Percentiles rank a stretch among this genome's conserved stretches.
phyloP scores from a whole-genome alignment of 2,113 vertebrate genomes.

The Spheniscus mendiculus region DNA sequence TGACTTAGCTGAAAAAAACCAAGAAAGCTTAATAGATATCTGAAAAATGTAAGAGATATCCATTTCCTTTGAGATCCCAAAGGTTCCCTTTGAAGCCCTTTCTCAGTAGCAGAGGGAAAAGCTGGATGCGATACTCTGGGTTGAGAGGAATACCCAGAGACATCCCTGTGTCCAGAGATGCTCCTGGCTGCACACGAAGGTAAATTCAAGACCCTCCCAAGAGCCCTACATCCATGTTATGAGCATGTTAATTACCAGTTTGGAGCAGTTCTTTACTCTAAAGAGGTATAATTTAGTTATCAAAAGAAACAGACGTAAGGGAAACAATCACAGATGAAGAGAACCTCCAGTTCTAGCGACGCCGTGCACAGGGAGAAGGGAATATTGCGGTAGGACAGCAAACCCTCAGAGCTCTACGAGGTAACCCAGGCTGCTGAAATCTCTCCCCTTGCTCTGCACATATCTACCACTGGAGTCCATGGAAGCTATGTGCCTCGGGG shows the following conservation, averaged over 20 bases:
- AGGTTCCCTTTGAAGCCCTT: not conserved
- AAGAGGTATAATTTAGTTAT: not conserved
- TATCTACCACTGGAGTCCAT: not conserved
- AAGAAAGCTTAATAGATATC: not conserved
- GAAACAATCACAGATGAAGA: not conserved
- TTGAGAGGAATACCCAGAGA: not conserved
- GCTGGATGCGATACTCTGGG: not conserved
- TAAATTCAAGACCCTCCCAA: not conserved
- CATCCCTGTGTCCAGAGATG: not conserved
- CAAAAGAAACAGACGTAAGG: not conserved
- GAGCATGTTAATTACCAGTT: not conserved
- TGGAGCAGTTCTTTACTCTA: not conserved
- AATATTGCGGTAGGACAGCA: not conserved
- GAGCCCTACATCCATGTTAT: not conserved
- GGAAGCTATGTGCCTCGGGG: not conserved
- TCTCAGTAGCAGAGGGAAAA: not conserved
- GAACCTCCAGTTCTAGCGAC: not conserved
- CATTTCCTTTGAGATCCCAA: not conserved
- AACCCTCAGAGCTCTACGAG: not conserved
- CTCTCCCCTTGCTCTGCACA: not conserved
- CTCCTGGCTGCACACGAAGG: not conserved
- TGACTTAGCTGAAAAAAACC: not conserved
- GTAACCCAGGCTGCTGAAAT: slow-evolving; percentile 2
- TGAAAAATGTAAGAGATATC: not conserved
- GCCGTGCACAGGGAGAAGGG: not conserved